Evolutionary conservation across 2,888 invertebrate species (phyloP).

Genomic region (Diogma glabrata): DNA sequence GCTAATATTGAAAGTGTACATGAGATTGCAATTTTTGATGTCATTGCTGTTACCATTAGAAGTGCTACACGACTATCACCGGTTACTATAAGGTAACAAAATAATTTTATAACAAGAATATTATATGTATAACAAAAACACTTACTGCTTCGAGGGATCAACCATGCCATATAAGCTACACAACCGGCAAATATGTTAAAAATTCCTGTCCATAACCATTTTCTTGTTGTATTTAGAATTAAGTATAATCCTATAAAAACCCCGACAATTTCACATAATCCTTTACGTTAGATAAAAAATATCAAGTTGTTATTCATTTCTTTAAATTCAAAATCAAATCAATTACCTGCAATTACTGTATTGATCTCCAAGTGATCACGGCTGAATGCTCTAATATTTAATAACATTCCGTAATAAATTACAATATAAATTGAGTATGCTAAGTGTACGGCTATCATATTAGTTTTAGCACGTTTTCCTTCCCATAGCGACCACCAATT

Average conservation of each 20-base stretch:
- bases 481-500: slow-evolving; percentile 37
- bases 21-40: slow-evolving; percentile 37
- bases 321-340: too few relatives aligned
- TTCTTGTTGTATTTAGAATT: slow-evolving; percentile 31
- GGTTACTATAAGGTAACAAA: slow-evolving; percentile 23
- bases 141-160: slow-evolving; percentile 31
- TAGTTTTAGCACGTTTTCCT: slow-evolving; percentile 30
- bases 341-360: slow-evolving; percentile 33
- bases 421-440: slow-evolving; percentile 36
- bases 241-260: slow-evolving; percentile 34
- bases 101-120: neutral
- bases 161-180: slow-evolving; percentile 33
- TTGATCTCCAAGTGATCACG: slow-evolving; percentile 36
- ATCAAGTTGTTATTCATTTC: too few relatives aligned
- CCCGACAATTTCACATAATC: slow-evolving; percentile 34
- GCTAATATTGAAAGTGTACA: slow-evolving; percentile 35
- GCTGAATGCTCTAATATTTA: slow-evolving; percentile 38
- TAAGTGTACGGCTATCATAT: slow-evolving; percentile 33
- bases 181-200: slow-evolving; percentile 33
- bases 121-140: slow-evolving; percentile 3
- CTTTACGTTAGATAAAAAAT: slow-evolving; percentile 16
- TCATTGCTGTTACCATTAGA: slow-evolving; percentile 36
- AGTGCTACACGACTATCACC: slow-evolving; percentile 29
- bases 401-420: slow-evolving; percentile 38
- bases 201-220: slow-evolving; percentile 35